A percentile compares a stretch with the other conserved stretches of the same genome.
Evolutionary conservation across 1,140 invertebrate species (phyloP).

Genomic region (Lasioglossum albipes): DNA sequence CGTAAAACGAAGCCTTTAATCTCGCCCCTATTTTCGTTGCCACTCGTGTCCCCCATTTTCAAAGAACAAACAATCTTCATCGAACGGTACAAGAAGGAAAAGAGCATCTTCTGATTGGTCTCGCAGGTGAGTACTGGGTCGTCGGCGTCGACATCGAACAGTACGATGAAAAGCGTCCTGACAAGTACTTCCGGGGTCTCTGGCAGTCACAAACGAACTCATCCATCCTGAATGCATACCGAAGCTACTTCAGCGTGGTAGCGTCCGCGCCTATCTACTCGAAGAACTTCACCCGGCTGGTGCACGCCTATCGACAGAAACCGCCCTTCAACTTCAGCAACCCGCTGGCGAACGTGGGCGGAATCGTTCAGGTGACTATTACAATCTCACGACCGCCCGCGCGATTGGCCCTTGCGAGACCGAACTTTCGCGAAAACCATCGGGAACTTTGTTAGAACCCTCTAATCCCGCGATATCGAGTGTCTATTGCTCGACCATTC

Average conservation of each 20-base stretch:
- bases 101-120: conserved; percentile 41
- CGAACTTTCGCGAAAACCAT: too few species aligned
- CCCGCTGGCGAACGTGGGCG: conserved; percentile 85
- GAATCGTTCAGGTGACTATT: conserved; percentile 78
- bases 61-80: not conserved
- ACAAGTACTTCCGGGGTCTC: conserved; percentile 88
- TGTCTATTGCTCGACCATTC: too few species aligned
- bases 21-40: not conserved
- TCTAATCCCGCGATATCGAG: too few species aligned
- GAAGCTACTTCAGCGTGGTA: conserved; percentile 87
- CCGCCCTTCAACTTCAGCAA: conserved; percentile 93
- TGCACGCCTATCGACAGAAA: conserved; percentile 89
- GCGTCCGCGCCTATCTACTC: conserved; percentile 86
- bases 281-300: conserved; percentile 87
- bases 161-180: conserved; percentile 87
- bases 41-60: not conserved
- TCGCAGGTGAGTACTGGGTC: conserved; percentile 91
- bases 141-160: conserved; percentile 94
- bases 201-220: conserved; percentile 82
- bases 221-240: conserved; percentile 82
- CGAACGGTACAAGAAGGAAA: not conserved
- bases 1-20: not conserved
- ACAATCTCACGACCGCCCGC: not conserved
- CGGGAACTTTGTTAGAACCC: too few species aligned
- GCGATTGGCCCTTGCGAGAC: not conserved